Conservation (phyloP, 2,888 invertebrate genomes). For the Ophraella communa region DNA sequence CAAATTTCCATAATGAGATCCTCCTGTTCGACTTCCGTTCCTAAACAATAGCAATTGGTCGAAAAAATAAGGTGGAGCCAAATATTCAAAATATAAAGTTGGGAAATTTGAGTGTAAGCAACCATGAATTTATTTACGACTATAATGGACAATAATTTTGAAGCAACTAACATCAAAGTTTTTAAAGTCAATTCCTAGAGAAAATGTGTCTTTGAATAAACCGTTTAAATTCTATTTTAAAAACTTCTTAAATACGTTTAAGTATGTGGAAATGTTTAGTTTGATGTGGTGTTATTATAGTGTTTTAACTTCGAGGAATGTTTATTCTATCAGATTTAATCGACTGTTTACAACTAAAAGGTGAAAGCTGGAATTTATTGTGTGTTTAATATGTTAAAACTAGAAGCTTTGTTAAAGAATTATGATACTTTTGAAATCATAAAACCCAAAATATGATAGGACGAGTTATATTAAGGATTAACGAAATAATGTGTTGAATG, state of each 20-base stretch:
- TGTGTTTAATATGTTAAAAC: not conserved
- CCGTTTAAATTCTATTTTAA: not conserved
- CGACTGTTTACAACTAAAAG: not conserved
- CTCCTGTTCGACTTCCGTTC: constrained; percentile 8
- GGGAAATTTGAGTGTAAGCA: constrained; percentile 24
- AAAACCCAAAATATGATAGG: too few species aligned
- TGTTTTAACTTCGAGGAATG: not conserved
- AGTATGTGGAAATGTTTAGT: not conserved
- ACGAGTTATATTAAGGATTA: too few species aligned
- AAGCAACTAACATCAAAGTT: constrained; percentile 1
- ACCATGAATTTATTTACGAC: constrained; percentile 1
- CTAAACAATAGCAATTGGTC: constrained; percentile 14
- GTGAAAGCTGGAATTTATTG: not conserved
- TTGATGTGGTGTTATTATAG: not conserved
- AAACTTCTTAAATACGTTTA: not conserved
- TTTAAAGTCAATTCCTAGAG: not conserved
- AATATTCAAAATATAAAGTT: constrained; percentile 29
- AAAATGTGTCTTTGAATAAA: not conserved
- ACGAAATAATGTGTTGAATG: too few species aligned
- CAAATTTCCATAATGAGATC: constrained; percentile 23
- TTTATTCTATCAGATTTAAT: not conserved
- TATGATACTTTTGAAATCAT: not conserved
- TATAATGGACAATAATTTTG: constrained; percentile 18
- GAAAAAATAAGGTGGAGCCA: constrained; percentile 19
- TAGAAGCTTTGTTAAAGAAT: not conserved